Evolutionary conservation across 1,140 invertebrate genomes (phyloP), one percentile per base, ranked within the genome.

Genomic region (Papilio glaucus): DNA sequence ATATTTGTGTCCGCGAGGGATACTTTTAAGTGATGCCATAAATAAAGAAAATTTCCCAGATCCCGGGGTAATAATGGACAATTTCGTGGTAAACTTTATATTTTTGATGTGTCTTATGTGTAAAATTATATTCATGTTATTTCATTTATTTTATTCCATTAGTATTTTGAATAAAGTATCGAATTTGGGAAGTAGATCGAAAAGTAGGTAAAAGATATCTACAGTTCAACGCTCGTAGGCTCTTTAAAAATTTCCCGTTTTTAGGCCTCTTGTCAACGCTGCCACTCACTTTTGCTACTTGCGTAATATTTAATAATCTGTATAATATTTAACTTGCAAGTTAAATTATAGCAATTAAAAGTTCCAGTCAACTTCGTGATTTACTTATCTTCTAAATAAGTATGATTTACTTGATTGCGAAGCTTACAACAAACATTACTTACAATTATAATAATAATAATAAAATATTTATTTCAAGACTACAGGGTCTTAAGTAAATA

Each of bases 1-100:
- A 61, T 61, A 61, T 61, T 61, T 37, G 60, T 61, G 60, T 61
- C 60, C 26, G 60, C 60, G 60, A 61, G 26, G 60, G 60, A 61
- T 33, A 61, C 29, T 61, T 61, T 37, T 61, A 61, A 61, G 60
- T 37, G 57, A 15, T 61, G 57, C 29, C 57, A 61, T 61, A 61
- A 61, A 61, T 61, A 61, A 61, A 61, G 57, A 37, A 61, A 61
- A 61, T 61, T 33, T 37, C 26, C 57, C 57, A 37, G 7, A 61
- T 61, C 12, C 13, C 57, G 26, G 57, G 26, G 26, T 33, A 33
- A 33, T 61, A 33, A 61, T 61, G n/a, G 57, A 61, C 57, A 8
- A 12, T 33, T 33, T 33, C 33, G 13, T n/a, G 57, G 57, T 13
- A 37, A 61, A 29, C 0, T 15, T 37, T 29, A 61, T n/a, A 33